Evolutionary conservation across 2,888 invertebrate genomes (phyloP).

Genomic region (Athalia cordata): DNA sequence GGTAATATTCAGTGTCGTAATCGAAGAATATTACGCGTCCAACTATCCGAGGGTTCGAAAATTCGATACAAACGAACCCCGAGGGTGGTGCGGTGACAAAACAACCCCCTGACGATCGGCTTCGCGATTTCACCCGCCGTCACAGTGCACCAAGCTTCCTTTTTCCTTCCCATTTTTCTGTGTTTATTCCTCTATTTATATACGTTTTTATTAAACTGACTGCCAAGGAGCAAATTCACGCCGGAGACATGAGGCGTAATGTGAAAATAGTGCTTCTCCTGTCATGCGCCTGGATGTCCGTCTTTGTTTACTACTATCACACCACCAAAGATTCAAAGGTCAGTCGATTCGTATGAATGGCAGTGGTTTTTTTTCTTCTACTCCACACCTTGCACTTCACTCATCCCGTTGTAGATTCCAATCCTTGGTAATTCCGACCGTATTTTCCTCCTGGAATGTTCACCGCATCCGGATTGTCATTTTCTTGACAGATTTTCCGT

Average conservation of each 20-base stretch:
- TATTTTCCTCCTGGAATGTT: no score
- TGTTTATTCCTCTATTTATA: neutral
- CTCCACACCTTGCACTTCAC: neutral
- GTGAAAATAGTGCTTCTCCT: conserved; percentile 78
- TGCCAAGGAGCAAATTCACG: neutral
- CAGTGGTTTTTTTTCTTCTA: neutral
- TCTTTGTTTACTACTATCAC: conserved; percentile 79
- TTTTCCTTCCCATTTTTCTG: neutral
- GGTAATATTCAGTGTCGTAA: no score
- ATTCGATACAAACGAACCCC: no score
- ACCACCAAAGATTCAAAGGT: conserved; percentile 77
- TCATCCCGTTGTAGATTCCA: no score
- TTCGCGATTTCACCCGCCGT: neutral
- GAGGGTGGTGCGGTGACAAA: no score
- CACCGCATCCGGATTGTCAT: no score
- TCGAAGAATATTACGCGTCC: no score
- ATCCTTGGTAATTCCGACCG: no score
- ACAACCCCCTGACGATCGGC: neutral
- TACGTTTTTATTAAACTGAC: conserved; percentile 15
- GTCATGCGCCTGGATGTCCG: conserved; percentile 80
- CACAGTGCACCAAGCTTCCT: neutral
- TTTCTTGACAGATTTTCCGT: no score
- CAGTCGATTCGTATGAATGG: conserved; percentile 53
- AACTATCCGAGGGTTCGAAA: no score
- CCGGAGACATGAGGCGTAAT: conserved; percentile 76